Evolutionary conservation across 2,797 vertebrate genomes (phyloP), one percentile per base, ranked within the genome.

Genomic region (Microchirus variegatus): DNA sequence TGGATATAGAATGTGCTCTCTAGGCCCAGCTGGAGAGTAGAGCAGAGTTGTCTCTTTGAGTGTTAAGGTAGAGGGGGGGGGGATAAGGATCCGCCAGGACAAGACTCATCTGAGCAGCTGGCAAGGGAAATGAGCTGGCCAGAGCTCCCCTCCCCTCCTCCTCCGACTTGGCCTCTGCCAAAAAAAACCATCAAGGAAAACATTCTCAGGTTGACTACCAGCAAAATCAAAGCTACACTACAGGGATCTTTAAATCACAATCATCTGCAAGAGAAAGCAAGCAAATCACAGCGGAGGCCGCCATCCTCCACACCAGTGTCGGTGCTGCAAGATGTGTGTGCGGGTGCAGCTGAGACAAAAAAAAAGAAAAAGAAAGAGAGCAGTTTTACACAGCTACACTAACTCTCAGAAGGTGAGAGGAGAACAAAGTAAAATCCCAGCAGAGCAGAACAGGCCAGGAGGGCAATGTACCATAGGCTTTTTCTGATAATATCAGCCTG

Each of bases 171-270:
- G 75, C 54, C 62, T 70, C 55, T 75, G 80, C 82, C 81, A 87
- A 80, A 79, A 84, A 84, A 84, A 81, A 76, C 41, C 73, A 82
- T 83, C 69, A 85, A 74, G 73, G 60, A 81, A 84, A 86, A 88
- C 75, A 84, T 83, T 87, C 81, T 86, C 81, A 82, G 81, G 76
- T 83, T 70, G 78, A 87, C 75, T 84, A 82, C 49, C 76, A 77
- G 74, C 73, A 71, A 85, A 88, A 82, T 77, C 11, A 88, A 84
- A 55, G 66, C 80, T 40, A 70, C 70, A 73, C 61, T 53, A 15
- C 53, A 47, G 26, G n/a, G 40, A 68, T 62, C 60, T 63, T 67
- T 61, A 83, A 89, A 87, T 86, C 77, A 78, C 52, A 86, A 67
- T 65, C 11, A 54, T 59, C 46, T 75, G 75, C 15, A n/a, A 70